Base-by-base conservation (phyloP, 2,888 invertebrate genomes). In the Neoascia interrupta region DNA sequence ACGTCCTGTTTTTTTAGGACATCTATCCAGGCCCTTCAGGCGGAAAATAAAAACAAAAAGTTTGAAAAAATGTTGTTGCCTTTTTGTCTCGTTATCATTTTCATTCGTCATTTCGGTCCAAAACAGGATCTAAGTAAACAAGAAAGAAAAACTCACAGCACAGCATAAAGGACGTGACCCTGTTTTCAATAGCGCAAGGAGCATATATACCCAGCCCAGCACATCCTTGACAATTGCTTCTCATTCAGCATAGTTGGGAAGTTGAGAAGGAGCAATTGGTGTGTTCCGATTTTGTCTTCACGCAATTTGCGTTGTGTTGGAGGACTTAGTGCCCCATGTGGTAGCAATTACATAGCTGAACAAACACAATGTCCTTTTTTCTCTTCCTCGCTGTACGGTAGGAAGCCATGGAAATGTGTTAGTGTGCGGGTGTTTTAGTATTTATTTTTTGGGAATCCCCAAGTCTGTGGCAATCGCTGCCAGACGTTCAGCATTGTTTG, bases 1-100 rank as follows among this genome's bases (percentile, higher is more conserved):
- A 73, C 61, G 66, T 79, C 73, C 73, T 79, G 79, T 79, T 79
- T 45, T 79, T 79, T 79, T 79, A 79, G 79, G 79, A 79, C 61
- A 68, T 34, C 76, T 34, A 37, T 58, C 45, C n/a, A n/a, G 53
- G 16, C 53, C 19, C 66, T 51, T 45, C 37, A 31, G 56, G 61
- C 60, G 31, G 26, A 19, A 23, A 61, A 68, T 4, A 49, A 61
- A 26, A 61, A 54, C 36, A 26, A 68, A 18, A 49, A 64, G 15
- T 56, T 63, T 60, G 53, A 63, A 70, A 75, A n/a, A n/a, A n/a
- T n/a, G n/a, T 31, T n/a, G 31, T 6, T 31, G 4, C 8, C 8
- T 4, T 6, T n/a, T 26, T 26, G 31, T 75, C 43, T 74, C 54
- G 21, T 60, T 54, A 58, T 79, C 66, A 56, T 72, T 79, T 54